A percentile compares a stretch with the other conserved stretches of the same genome.
Conservation (phyloP, 2,797 vertebrate genomes). For the Erithacus rubecula region DNA sequence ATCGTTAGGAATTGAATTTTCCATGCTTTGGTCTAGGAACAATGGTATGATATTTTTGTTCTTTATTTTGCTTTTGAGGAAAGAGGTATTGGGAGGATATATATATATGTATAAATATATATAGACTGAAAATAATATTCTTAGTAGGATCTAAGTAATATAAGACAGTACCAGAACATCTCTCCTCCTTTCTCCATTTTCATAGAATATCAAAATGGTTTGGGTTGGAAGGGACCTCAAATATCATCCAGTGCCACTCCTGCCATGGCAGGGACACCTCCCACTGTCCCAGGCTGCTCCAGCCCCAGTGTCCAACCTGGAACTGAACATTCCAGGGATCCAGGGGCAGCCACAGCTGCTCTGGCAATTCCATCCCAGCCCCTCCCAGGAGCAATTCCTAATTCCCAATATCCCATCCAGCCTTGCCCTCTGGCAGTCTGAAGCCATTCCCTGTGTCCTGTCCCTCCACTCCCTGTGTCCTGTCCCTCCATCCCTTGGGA, state of each 20-base stretch:
- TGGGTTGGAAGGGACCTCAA: background rate
- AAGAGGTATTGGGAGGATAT: background rate
- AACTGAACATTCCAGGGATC: too few species aligned
- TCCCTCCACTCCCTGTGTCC: too few species aligned
- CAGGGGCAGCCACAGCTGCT: too few species aligned
- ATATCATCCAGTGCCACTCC: accelerated
- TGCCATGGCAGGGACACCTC: background rate
- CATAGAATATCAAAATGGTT: background rate
- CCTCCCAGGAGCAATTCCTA: too few species aligned
- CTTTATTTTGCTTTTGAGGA: background rate
- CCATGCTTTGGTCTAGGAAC: background rate
- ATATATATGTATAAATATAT: too few species aligned
- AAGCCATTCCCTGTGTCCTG: too few species aligned
- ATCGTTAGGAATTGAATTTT: background rate
- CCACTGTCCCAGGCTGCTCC: background rate
- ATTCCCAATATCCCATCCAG: too few species aligned
- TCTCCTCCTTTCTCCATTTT: background rate
- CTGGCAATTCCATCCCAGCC: too few species aligned
- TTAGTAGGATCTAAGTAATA: background rate
- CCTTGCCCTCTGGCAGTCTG: too few species aligned
- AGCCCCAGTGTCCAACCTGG: background rate
- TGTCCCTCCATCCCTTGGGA: too few species aligned
- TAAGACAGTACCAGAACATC: background rate
- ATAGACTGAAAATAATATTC: background rate
- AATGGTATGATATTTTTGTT: background rate